Evolutionary conservation across 2,888 invertebrate species (phyloP).

Genomic region (Gandaritis pyraliata): DNA sequence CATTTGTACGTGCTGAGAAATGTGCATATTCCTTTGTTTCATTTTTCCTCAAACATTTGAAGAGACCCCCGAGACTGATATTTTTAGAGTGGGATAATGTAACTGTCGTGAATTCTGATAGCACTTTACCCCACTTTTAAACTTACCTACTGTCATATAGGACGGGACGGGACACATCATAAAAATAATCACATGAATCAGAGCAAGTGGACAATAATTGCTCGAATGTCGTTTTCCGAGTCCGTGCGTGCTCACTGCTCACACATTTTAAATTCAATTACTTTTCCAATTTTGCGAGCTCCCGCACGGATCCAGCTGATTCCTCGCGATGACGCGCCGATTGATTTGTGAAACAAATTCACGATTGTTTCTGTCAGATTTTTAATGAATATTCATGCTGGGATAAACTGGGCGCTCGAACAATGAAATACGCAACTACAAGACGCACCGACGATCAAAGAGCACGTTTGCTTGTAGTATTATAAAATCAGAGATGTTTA

Average conservation of each 20-base stretch:
- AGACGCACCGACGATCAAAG: too few species aligned
- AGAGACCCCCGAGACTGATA: too few species aligned
- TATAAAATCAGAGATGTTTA: too few species aligned
- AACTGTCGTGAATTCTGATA: too few species aligned
- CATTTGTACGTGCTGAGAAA: slow-evolving; percentile 35
- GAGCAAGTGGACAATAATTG: slow-evolving; percentile 42
- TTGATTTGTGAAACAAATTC: slow-evolving; percentile 52
- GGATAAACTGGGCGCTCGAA: too few species aligned
- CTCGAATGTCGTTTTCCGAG: slow-evolving; percentile 45
- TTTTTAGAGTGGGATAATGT: too few species aligned
- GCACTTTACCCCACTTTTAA: too few species aligned
- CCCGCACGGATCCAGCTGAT: slow-evolving; percentile 46
- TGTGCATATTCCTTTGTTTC: slow-evolving; percentile 18
- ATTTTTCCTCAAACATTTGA: slow-evolving; percentile 10
- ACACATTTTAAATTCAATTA: slow-evolving; percentile 66
- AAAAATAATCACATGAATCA: background rate
- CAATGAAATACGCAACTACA: too few species aligned
- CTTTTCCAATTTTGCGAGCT: slow-evolving; percentile 58
- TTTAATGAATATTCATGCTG: slow-evolving; percentile 18
- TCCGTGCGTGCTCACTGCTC: slow-evolving; percentile 45
- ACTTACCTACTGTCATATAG: too few species aligned
- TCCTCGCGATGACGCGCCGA: slow-evolving; percentile 47
- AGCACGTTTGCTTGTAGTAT: too few species aligned
- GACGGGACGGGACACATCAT: background rate
- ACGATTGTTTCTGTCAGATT: slow-evolving; percentile 26